Percentiles rank a stretch among this genome's conserved stretches.
These are phyloP conservation scores for Aphis craccivora DNA, from an alignment of 1,140 invertebrate genomes.

Conservation along the genomic window DNA sequence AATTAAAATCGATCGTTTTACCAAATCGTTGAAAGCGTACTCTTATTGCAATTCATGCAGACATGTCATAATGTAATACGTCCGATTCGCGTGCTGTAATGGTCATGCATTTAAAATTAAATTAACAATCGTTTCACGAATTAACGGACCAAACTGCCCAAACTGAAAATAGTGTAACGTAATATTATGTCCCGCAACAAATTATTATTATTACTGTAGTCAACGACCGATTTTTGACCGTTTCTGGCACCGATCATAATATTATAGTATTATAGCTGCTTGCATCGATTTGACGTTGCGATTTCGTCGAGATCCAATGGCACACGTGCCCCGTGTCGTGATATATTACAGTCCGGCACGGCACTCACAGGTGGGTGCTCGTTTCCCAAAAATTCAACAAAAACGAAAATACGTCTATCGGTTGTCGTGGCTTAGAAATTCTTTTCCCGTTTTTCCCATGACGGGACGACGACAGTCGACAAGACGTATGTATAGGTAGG, in stretches of 20 bases:
- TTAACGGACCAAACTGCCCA: background rate
- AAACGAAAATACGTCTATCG: background rate
- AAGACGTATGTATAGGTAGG: constrained; percentile 28
- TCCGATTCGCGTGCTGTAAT: background rate
- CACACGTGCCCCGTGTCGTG: background rate
- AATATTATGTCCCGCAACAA: background rate
- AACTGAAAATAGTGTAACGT: background rate
- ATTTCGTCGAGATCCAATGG: background rate
- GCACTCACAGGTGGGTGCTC: constrained; percentile 15
- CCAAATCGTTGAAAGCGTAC: background rate
- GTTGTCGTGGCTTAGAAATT: constrained; percentile 14
- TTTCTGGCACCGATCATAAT: background rate
- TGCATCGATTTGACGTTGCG: background rate
- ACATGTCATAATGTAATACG: background rate
- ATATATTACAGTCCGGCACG: background rate
- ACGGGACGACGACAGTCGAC: background rate
- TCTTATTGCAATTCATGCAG: background rate
- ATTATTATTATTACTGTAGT: background rate
- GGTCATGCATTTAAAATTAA: constrained; percentile 4
- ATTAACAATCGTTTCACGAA: background rate
- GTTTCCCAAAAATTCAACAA: background rate
- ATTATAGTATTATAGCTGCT: background rate
- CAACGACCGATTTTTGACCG: background rate
- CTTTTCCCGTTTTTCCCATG: constrained; percentile 39
- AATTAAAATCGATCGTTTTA: background rate